Percentiles rank a stretch among this genome's conserved stretches.
phyloP scores from a whole-genome alignment of 1,140 invertebrate genomes.

The Zaprionus capensis region DNA sequence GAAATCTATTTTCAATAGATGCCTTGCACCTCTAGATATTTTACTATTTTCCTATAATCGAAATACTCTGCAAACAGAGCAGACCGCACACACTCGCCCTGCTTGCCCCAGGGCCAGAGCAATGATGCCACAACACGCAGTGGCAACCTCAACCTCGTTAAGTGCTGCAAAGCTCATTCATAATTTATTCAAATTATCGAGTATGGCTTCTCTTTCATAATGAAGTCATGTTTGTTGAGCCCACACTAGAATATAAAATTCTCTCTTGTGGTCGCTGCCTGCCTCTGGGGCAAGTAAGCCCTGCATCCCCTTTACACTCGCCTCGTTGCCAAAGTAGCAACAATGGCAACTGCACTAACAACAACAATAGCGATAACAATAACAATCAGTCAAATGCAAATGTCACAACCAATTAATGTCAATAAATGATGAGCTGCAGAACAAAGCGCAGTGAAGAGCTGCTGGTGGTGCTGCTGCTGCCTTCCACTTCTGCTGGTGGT shows the following conservation, averaged over 20 bases:
- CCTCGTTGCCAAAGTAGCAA: slow-evolving; percentile 59
- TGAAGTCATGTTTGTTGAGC: slow-evolving; percentile 79
- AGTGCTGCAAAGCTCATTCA: slow-evolving; percentile 69
- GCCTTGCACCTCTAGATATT: neutral
- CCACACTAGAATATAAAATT: slow-evolving; percentile 48
- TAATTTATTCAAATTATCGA: slow-evolving; percentile 68
- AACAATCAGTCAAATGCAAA: slow-evolving; percentile 82
- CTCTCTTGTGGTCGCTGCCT: slow-evolving; percentile 13
- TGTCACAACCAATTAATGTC: slow-evolving; percentile 84
- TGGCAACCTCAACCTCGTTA: slow-evolving; percentile 23
- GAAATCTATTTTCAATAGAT: slow-evolving; percentile 52
- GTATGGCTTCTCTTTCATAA: slow-evolving; percentile 44
- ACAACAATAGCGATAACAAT: slow-evolving; percentile 49
- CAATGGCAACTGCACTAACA: slow-evolving; percentile 82
- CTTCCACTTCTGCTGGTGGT: neutral
- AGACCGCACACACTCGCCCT: slow-evolving; percentile 43
- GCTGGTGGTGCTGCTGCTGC: neutral
- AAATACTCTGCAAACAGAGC: neutral
- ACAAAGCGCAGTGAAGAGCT: slow-evolving; percentile 5
- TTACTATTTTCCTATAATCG: neutral
- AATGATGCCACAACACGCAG: slow-evolving; percentile 70
- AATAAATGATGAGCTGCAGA: slow-evolving; percentile 69
- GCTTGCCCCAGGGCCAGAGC: slow-evolving; percentile 45
- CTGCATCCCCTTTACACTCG: slow-evolving; percentile 25
- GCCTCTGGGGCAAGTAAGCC: slow-evolving; percentile 55